These are phyloP conservation scores for Cabera pusaria DNA, from an alignment of 2,888 invertebrate genomes.

Conservation along the genomic window DNA sequence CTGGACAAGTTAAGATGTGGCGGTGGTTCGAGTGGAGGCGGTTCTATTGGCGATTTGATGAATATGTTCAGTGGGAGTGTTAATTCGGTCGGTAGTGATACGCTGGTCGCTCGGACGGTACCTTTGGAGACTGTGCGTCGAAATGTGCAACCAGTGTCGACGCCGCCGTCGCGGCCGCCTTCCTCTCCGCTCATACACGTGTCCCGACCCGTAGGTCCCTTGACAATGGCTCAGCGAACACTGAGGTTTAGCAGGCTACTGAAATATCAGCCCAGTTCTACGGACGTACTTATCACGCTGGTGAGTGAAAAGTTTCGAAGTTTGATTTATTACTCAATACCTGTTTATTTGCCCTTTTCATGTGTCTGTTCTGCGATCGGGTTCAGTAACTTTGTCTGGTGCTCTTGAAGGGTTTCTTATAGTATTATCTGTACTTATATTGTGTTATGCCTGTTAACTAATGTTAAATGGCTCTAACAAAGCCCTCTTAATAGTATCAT, in stretches of 20 bases:
- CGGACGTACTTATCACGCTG: slow-evolving; percentile 69
- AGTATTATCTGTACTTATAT: slow-evolving; percentile 7
- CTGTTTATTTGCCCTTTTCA: slow-evolving; percentile 18
- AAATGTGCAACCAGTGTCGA: slow-evolving; percentile 68
- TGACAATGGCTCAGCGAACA: slow-evolving; percentile 88
- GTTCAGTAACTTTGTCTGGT: slow-evolving; percentile 19
- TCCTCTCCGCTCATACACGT: slow-evolving; percentile 71
- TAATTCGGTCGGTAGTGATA: slow-evolving; percentile 88
- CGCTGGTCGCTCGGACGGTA: slow-evolving; percentile 87
- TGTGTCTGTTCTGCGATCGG: slow-evolving; percentile 6
- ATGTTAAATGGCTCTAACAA: slow-evolving; percentile 14
- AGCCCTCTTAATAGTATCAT: slow-evolving; percentile 20
- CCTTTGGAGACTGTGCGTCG: slow-evolving; percentile 88
- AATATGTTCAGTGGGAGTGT: slow-evolving; percentile 89
- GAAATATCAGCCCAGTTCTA: slow-evolving; percentile 85
- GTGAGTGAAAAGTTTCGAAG: slow-evolving; percentile 51
- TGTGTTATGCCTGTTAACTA: slow-evolving; percentile 17
- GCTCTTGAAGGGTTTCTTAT: slow-evolving; percentile 25
- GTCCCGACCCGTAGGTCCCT: slow-evolving; percentile 75
- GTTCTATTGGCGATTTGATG: slow-evolving; percentile 91
- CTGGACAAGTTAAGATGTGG: slow-evolving; percentile 85
- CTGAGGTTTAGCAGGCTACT: slow-evolving; percentile 86
- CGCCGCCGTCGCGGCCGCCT: slow-evolving; percentile 66
- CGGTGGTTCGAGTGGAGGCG: slow-evolving; percentile 73
- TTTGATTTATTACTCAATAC: slow-evolving; percentile 15